Base-by-base conservation (phyloP, 2,888 invertebrate species). In the Digitonthophagus gazella region DNA sequence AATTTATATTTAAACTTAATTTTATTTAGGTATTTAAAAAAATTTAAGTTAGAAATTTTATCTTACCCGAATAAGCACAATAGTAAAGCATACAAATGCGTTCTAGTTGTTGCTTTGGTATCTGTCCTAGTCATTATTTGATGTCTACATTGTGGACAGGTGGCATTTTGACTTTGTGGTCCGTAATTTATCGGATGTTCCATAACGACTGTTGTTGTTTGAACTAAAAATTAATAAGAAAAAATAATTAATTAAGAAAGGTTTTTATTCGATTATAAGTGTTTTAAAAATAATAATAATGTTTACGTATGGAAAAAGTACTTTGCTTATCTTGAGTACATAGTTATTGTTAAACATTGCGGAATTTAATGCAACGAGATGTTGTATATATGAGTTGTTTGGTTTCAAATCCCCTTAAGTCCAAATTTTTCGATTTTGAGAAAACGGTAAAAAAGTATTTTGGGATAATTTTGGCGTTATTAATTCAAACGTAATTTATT, bases 21-120 rank as follows among this genome's bases (percentile, higher is more conserved):
- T 8, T 44, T 8, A 44, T 44, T 8, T 8, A 44, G 6, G 3
- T 44, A 6, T 44, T 44, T 8, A 61, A 65, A 15, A 19, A 56
- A 14, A 15, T 61, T 2, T 8, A 65, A 69, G 15, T 58, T 28
- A 44, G 8, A 16, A 28, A 14, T 2, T 61, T 1, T 6, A 67
- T 68, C 14, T 80, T 79, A 85, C 85, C 80, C 82, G 28, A 83
- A 72, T 14, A 84, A 28, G 69, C 84, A 85, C 2, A 84, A 75
- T 1, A 84, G 67, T 15, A 85, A 70, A 1, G 85, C 85, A 66
- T 84, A 81, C 8, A 85, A 68, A 74, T 86, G 86, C 0, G 86
- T 85, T 75, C 83, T 84, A 1, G 81, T 80, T 28, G 81, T 81
- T 0, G 84, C 72, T 74, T 83, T 81, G 1, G 79, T 76, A 71